Evolutionary conservation across 30 jellyfish, hydroid and myxozoan species (phyloP).

Genomic region (Cassiopea andromeda): DNA sequence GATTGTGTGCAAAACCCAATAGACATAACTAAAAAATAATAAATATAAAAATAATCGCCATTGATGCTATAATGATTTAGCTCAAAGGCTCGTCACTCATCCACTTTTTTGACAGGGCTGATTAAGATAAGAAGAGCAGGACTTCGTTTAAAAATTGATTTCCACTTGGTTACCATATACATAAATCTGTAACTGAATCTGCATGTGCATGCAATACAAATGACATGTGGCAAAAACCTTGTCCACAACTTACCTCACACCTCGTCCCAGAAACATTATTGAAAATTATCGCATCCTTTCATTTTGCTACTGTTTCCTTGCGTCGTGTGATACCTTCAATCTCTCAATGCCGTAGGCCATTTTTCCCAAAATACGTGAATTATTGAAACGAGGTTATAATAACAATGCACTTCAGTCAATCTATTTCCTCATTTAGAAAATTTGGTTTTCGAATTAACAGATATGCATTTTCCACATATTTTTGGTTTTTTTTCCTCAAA

Average conservation of each 20-base stretch:
- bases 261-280: neutral
- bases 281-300: too few relatives aligned
- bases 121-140: too few relatives aligned
- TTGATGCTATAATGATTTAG: too few relatives aligned
- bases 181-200: too few relatives aligned
- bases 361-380: neutral
- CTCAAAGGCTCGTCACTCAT: too few relatives aligned
- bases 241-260: neutral
- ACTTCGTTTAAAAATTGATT: too few relatives aligned
- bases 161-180: too few relatives aligned
- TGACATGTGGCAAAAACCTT: neutral
- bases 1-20: neutral
- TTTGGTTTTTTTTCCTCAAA: neutral
- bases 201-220: neutral
- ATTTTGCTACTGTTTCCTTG: too few relatives aligned
- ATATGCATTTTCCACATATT: neutral
- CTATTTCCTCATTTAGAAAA: neutral
- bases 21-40: neutral
- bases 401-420: conserved; percentile 8
- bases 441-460: too few relatives aligned
- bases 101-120: too few relatives aligned
- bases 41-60: neutral
- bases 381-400: neutral
- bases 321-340: neutral
- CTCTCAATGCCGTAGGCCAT: conserved; percentile 7